A percentile compares a stretch with the other conserved stretches of the same genome.
Evolutionary conservation across 2,113 vertebrate genomes (phyloP).

Genomic region (Ceyx melanurus): DNA sequence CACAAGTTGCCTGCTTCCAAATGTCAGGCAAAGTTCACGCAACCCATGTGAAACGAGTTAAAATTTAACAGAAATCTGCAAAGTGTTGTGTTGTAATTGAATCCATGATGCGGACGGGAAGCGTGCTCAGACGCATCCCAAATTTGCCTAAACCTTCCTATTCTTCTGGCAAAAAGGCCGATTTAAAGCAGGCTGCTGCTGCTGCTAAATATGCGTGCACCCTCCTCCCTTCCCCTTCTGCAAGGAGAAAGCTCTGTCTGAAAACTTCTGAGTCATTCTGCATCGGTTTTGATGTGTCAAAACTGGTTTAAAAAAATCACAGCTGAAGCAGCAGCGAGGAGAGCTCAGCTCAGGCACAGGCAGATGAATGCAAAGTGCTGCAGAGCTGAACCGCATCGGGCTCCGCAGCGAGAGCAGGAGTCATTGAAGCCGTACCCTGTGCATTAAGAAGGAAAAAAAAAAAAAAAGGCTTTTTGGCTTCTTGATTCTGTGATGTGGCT

Average conservation of each 20-base stretch:
- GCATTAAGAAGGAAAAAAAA: too few species aligned
- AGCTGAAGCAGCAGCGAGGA: not conserved
- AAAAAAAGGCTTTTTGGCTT: conserved; percentile 35
- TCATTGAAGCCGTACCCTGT: rapidly evolving
- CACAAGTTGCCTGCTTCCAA: conserved; percentile 73
- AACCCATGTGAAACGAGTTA: conserved; percentile 73
- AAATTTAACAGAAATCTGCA: conserved; percentile 69
- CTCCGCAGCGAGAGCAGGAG: not conserved
- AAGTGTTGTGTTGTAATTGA: conserved; percentile 30
- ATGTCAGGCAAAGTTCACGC: conserved; percentile 75
- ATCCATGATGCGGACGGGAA: conserved; percentile 1
- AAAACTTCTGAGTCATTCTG: conserved; percentile 36
- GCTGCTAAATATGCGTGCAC: not conserved
- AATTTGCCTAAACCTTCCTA: not conserved
- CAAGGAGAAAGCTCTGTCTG: conserved; percentile 27
- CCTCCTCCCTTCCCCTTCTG: conserved; percentile 11
- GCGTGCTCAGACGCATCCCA: conserved; percentile 34
- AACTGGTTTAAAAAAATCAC: conserved; percentile 24
- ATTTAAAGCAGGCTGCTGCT: not conserved
- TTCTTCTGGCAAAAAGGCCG: not conserved
- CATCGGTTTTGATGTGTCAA: conserved; percentile 22
- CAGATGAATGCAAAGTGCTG: not conserved
- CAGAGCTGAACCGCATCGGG: not conserved
- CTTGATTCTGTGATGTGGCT: conserved; percentile 9
- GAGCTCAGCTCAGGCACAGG: not conserved